Evolutionary conservation across 2,797 vertebrate species (phyloP), one percentile per base, ranked within the genome.

Genomic region (Danio choprae): DNA sequence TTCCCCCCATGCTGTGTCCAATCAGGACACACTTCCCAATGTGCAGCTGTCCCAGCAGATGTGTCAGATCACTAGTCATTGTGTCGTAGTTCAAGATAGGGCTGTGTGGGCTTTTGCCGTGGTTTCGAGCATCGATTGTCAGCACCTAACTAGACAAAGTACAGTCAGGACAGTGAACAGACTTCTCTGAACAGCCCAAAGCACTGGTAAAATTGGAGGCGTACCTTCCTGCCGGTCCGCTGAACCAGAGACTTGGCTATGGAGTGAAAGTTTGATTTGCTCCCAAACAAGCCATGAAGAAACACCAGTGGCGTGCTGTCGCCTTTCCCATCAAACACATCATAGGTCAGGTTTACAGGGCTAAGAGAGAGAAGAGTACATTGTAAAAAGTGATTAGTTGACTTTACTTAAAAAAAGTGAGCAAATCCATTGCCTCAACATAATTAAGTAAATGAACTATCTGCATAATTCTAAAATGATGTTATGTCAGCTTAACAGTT

Each of bases 1-100:
- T 98, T 62, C 98, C 98, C 43, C 98, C 98, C 98, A 99, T 98
- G 91, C 97, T 99, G 90, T 99, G 97, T 46, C 98, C 98, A 43
- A 99, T 84, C 5, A 99, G 91, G 87, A 98, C 89, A 13, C 96
- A 97, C 86, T 94, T 95, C 53, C 88, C 84, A 15, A 99, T 93
- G 78, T 78, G 94, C 81, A 98, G 92, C 89, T 90, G 92, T 50
- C 79, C 67, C 43, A 99, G 92, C 38, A 99, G 94, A 59, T 94
- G 93, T 80, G 92, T 95, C 68, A 98, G 83, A 2, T 99, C 98
- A 4, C 82, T 77, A 40, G 91, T 92, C 98, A 99, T 99, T 0
- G 91, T 95, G 75, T 96, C 94, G 0, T 98, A 99, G 0, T 94
- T 97, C 91, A 97, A 91, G 76, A 89, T 77, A 0, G 95, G 88